These are phyloP conservation scores for Eustalomyia histrio DNA, from an alignment of 2,888 invertebrate species.

Conservation along the genomic window DNA sequence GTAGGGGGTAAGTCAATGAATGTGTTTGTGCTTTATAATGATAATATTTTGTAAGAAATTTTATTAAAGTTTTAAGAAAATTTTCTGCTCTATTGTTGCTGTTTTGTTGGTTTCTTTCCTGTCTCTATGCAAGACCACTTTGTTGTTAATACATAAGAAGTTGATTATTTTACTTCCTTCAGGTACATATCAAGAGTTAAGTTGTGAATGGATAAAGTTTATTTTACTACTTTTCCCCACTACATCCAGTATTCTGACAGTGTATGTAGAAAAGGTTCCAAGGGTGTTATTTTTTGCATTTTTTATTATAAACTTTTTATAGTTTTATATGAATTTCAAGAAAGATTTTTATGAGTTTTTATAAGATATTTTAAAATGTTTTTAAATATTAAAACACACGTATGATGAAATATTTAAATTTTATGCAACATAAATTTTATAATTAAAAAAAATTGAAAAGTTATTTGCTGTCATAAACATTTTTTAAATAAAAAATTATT, in stretches of 20 bases:
- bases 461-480: too few species aligned
- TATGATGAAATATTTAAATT: too few species aligned
- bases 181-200: conserved; percentile 56
- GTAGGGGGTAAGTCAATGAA: neutral
- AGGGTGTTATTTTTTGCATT: conserved; percentile 3
- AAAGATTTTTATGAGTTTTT: conserved; percentile 47
- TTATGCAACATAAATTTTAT: too few species aligned
- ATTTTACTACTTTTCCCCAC: conserved; percentile 32
- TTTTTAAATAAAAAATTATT: too few species aligned
- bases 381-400: neutral
- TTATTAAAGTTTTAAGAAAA: conserved; percentile 25
- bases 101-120: conserved; percentile 11
- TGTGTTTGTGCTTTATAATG: neutral
- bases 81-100: conserved; percentile 27
- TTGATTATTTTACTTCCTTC: conserved; percentile 61
- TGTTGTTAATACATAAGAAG: conserved; percentile 27
- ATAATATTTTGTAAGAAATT: conserved; percentile 15
- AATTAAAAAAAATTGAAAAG: too few species aligned
- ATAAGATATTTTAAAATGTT: neutral
- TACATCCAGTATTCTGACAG: neutral
- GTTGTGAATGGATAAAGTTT: conserved; percentile 62
- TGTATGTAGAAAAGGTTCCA: conserved; percentile 38
- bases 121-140: conserved; percentile 23
- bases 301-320: conserved; percentile 44
- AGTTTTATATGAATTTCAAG: conserved; percentile 47